Base-by-base conservation (phyloP, 1,140 invertebrate genomes). In the Muscidifurax raptorellus region DNA sequence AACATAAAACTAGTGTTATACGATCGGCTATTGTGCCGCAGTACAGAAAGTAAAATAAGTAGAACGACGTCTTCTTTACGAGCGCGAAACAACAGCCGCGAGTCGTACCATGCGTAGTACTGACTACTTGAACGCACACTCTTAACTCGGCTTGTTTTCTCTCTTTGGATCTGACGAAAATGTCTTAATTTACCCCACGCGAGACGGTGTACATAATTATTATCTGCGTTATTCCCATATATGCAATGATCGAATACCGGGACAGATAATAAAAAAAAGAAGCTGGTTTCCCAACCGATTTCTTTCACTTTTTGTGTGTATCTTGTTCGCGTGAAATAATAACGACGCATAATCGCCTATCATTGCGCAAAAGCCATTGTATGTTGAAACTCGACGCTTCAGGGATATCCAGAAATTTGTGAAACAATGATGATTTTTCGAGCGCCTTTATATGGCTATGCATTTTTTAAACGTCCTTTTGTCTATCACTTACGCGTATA, bases 121-220 rank as follows among this genome's bases (percentile, higher is more conserved):
- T 75, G 15, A 82, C 71, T 82, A 82, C 80, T 82, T 82, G 66
- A 74, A 64, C 44, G 44, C 44, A 10, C 7, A 9, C 7, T 59
- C 18, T 86, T 75, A 64, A 52, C 36, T 30, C 36, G 79, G 77
- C 80, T 86, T 80, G 79, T 83, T 78, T 59, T 59, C 52, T 59
- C 52, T 59, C 52, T 27, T 71, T 25, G 25, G n/a, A 18, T 30
- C 27, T 9, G 3, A 22, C 10, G 15, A 72, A 32, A 72, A 80
- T 71, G 13, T 80, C 28, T 47, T 15, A 72, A 30, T 52, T 59
- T 28, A 15, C 30, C n/a, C n/a, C 7, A 52, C 1, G 22, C 18
- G 13, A 18, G 47, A 40, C 7, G 36, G 7, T 40, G 13, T 52
- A 52, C 2, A 52, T 13, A 52, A n/a, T n/a, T 52, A 52, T 52